A percentile compares a stretch with the other conserved stretches of the same genome.
Evolutionary conservation across 2,113 vertebrate species (phyloP).

Genomic region (Scartelaos histophorus): DNA sequence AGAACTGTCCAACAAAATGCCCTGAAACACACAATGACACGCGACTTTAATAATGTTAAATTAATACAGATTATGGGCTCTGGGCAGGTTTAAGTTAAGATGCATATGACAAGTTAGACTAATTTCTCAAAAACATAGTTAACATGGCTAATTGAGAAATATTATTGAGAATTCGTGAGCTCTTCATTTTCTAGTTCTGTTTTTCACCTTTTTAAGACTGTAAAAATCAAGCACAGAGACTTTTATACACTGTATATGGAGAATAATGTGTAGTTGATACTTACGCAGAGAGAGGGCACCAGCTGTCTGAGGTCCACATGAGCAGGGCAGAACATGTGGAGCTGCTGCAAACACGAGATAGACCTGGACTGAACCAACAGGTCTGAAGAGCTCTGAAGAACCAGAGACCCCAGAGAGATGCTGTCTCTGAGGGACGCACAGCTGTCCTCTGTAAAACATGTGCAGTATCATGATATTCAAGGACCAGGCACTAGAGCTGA

Average conservation of each 20-base stretch:
- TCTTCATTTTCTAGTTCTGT: too few species aligned
- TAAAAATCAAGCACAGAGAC: too few species aligned
- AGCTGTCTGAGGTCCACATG: conserved; percentile 87
- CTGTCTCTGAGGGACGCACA: conserved; percentile 20
- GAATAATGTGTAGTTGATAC: conserved; percentile 56
- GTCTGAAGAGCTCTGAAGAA: conserved; percentile 86
- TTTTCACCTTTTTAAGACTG: too few species aligned
- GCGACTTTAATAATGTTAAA: not conserved
- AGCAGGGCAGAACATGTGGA: conserved; percentile 93
- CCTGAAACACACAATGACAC: conserved; percentile 81
- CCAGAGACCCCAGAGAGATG: conserved; percentile 78
- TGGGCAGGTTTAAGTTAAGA: not conserved
- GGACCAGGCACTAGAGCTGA: too few species aligned
- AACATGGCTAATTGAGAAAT: too few species aligned
- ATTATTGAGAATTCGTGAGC: too few species aligned
- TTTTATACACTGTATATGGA: too few species aligned
- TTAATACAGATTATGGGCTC: not conserved
- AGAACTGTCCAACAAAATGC: conserved; percentile 96
- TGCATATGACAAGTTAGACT: too few species aligned
- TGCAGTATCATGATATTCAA: too few species aligned
- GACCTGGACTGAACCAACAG: conserved; percentile 88
- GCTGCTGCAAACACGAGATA: conserved; percentile 92
- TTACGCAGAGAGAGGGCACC: conserved; percentile 90
- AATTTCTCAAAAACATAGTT: too few species aligned
- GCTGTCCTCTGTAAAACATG: not conserved